Conservation (phyloP, 2,113 vertebrate species). For the Ageneiosus marmoratus region DNA sequence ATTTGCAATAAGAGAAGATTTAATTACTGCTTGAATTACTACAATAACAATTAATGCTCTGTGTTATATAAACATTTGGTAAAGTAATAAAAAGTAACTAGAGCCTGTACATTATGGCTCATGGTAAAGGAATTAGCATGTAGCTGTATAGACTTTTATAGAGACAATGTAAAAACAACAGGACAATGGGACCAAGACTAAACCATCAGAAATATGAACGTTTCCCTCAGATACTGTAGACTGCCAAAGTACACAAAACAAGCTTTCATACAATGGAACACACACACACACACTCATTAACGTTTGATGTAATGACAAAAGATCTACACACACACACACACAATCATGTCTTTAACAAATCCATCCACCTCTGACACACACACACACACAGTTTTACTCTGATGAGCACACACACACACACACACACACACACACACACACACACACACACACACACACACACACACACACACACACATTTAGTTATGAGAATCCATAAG, state of each 20-base stretch:
- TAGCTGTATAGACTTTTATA: not conserved
- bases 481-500: not conserved
- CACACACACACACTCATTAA: not conserved
- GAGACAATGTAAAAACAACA: not conserved
- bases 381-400: conserved; percentile 86
- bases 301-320: not conserved
- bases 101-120: not conserved
- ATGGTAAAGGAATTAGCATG: not conserved
- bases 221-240: not conserved
- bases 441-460: not conserved
- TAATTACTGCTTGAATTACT: not conserved
- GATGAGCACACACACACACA: conserved; percentile 16
- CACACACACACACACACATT: not conserved
- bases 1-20: not conserved
- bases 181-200: not conserved
- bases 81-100: not conserved
- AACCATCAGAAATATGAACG: not conserved
- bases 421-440: not conserved
- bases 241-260: not conserved
- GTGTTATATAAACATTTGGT: not conserved
- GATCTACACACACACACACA: conserved; percentile 80
- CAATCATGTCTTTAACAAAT: conserved; percentile 93
- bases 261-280: not conserved
- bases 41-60: not conserved
- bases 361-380: conserved; percentile 89